Conservation (phyloP, 2,113 vertebrate genomes). For the Pelvicachromis taeniatus region DNA sequence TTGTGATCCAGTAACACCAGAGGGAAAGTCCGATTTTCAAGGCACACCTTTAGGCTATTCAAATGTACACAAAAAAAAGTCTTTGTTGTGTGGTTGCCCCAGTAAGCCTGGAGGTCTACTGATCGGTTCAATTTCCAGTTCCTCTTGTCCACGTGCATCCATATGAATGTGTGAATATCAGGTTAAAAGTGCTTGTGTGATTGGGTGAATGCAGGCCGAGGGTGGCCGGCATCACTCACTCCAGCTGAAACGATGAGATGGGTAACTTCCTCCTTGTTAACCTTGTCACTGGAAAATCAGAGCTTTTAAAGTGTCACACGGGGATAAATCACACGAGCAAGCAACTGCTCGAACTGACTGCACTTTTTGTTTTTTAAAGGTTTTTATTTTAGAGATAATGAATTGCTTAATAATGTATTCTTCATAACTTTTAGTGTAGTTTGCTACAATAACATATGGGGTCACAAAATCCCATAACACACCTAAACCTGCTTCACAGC, state of each 20-base stretch:
- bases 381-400: neutral
- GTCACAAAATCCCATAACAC: neutral
- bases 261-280: neutral
- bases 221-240: neutral
- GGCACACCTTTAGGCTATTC: neutral
- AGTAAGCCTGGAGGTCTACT: neutral
- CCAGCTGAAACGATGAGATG: fast-evolving
- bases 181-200: neutral
- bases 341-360: neutral
- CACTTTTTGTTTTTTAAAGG: neutral
- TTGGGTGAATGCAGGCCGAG: neutral
- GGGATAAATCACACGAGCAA: neutral
- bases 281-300: neutral
- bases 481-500: fast-evolving
- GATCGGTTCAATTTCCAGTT: neutral
- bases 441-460: neutral
- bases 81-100: fast-evolving
- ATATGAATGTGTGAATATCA: neutral
- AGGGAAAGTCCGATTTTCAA: neutral
- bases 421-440: neutral
- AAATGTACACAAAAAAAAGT: neutral
- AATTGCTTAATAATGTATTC: neutral
- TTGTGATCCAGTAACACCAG: neutral
- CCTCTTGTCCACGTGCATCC: neutral
- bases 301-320: neutral